Base-by-base conservation (phyloP, 2,888 invertebrate species). In the Acanthosepion pharaonis region DNA sequence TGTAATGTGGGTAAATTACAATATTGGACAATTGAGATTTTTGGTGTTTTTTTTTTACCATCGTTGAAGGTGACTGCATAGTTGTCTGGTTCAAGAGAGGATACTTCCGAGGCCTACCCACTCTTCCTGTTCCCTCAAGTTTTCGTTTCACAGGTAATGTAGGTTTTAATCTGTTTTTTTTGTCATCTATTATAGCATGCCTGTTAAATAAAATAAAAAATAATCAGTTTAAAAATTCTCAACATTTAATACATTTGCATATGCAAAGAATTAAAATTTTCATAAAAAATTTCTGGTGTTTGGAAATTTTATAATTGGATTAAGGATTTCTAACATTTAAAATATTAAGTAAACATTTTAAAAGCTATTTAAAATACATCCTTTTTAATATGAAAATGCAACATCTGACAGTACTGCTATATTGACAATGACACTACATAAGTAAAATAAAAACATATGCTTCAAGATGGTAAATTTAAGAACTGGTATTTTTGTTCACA, bases 41-140 rank as follows among this genome's bases (percentile, higher is more conserved):
- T 11, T 8, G 23, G 55, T 95, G 42, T 42, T 1, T 42, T 42
- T 42, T n/a, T 42, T 42, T 95, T 94, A 96, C 96, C 18, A 95
- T 95, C 42, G 96, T 94, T 15, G 94, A 51, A n/a, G 95, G 95
- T 5, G 95, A 25, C 51, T 94, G 93, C 11, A 25, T 51, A 11
- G 91, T 51, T 91, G 33, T 94, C 91, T 33, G 94, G 51, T 92
- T 95, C n/a, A 91, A 91, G 25, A 18, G 64, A 48, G 94, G 94
- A 78, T 91, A 94, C 55, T 94, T 94, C 25, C 94, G 94, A 33
- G 94, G 94, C 55, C 94, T 55, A n/a, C 94, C 94, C 51, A 91
- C 94, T 49, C 92, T 51, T 49, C 91, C 92, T n/a, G 91, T 33
- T 91, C 91, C 91, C 53, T 94, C 94, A 64, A 94, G 51, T 92